Percentiles rank a stretch among this genome's conserved stretches.
phyloP scores from a whole-genome alignment of 2,113 vertebrate genomes.

The Thomomys bottae region DNA sequence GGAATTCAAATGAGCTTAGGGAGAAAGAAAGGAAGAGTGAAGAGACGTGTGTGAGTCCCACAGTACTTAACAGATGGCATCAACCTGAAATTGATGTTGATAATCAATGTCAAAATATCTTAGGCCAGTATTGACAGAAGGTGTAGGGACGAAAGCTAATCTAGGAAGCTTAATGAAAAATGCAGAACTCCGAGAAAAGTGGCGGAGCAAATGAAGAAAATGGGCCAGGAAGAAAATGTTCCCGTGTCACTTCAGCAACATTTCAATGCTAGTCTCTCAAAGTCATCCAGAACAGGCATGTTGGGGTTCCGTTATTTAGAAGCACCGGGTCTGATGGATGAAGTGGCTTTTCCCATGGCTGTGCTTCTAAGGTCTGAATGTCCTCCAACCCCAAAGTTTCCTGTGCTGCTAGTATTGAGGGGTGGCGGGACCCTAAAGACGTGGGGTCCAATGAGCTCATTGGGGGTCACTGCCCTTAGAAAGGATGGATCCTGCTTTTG shows the following conservation, averaged over 20 bases:
- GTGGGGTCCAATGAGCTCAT: neutral
- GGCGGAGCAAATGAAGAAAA: conserved; percentile 14
- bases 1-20: conserved; percentile 64
- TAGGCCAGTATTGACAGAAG: conserved; percentile 60
- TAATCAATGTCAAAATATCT: conserved; percentile 72
- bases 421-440: neutral
- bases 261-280: conserved; percentile 30
- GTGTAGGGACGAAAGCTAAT: conserved; percentile 60
- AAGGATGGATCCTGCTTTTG: neutral
- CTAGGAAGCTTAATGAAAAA: conserved; percentile 64
- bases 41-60: conserved; percentile 29
- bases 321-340: neutral
- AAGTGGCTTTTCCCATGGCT: neutral
- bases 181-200: neutral
- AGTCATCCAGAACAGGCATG: conserved; percentile 1
- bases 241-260: conserved; percentile 12
- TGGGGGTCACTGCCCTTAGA: neutral
- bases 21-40: neutral
- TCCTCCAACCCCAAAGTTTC: neutral
- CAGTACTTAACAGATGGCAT: conserved; percentile 46
- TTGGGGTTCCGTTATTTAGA: conserved; percentile 33
- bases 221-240: conserved; percentile 18
- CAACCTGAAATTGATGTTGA: conserved; percentile 67
- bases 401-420: neutral
- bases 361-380: neutral